Percentiles rank a stretch among this genome's conserved stretches.
Evolutionary conservation across 2,113 vertebrate species (phyloP).

Genomic region (Noctilio leporinus): DNA sequence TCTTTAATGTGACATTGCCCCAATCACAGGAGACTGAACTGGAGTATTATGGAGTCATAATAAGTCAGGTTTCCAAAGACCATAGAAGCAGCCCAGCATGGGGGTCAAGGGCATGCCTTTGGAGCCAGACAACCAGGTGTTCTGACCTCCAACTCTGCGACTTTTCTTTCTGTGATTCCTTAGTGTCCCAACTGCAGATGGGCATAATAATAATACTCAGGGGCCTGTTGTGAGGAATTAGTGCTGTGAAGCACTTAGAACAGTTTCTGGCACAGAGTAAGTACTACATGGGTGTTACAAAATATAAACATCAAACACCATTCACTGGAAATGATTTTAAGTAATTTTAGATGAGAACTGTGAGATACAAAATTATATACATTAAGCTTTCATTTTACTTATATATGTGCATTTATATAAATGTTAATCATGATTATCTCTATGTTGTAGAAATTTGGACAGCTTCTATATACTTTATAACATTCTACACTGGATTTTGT

Average conservation of each 20-base stretch:
- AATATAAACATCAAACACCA: background rate
- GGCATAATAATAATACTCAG: background rate
- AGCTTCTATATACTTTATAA: slow-evolving; percentile 18
- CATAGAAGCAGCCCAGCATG: background rate
- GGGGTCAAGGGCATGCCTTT: background rate
- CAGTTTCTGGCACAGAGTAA: background rate
- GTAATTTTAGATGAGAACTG: slow-evolving; percentile 36
- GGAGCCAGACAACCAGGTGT: background rate
- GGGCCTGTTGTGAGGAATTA: background rate
- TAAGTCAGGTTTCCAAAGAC: background rate
- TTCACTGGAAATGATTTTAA: slow-evolving; percentile 39
- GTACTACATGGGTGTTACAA: background rate
- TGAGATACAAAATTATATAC: slow-evolving; percentile 13
- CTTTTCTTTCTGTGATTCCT: background rate
- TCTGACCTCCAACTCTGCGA: background rate
- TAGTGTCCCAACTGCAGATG: background rate
- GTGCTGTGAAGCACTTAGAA: background rate
- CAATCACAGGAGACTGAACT: background rate
- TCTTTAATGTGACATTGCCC: background rate
- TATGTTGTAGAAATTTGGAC: slow-evolving; percentile 5
- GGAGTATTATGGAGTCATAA: background rate
- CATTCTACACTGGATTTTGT: background rate
- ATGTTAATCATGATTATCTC: slow-evolving; percentile 12
- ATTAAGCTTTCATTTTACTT: slow-evolving; percentile 24
- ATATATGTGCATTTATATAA: background rate